Percentiles rank a stretch among this genome's conserved stretches.
phyloP scores from a whole-genome alignment of 2,113 vertebrate species.

The Dasyurus viverrinus region DNA sequence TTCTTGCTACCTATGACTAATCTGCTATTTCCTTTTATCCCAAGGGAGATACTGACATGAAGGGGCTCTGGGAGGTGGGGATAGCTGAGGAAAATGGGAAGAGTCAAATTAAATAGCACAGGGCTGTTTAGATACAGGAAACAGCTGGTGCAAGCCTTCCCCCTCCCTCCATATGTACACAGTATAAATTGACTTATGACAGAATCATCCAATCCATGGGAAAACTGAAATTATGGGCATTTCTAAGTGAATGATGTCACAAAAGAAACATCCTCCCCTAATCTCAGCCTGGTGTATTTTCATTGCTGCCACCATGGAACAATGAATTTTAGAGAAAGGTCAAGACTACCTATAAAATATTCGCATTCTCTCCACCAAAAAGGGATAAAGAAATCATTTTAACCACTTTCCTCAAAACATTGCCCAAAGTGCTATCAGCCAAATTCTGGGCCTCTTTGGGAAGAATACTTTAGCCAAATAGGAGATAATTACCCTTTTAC shows the following conservation, averaged over 20 bases:
- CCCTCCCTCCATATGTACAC: neutral
- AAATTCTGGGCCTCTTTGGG: neutral
- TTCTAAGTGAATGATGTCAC: constrained; percentile 42
- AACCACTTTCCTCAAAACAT: neutral
- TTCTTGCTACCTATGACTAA: neutral
- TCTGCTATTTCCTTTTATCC: neutral
- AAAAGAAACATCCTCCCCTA: neutral
- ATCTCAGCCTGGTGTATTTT: neutral
- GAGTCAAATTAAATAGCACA: neutral
- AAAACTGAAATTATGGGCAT: constrained; percentile 19
- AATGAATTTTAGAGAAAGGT: neutral
- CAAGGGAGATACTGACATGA: neutral
- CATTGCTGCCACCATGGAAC: neutral
- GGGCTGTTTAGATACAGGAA: neutral
- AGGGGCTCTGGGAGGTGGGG: neutral
- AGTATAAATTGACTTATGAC: constrained; percentile 16
- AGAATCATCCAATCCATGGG: constrained; percentile 45
- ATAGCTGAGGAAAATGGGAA: neutral
- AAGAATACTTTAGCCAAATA: neutral
- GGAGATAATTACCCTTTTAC: neutral
- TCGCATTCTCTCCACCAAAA: neutral
- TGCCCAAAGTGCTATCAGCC: neutral
- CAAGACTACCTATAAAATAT: neutral
- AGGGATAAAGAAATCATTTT: neutral
- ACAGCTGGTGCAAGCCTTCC: no score